A percentile compares a stretch with the other conserved stretches of the same genome.
phyloP scores from a whole-genome alignment of 2,888 invertebrate species.

The Sussaba pulchella region DNA sequence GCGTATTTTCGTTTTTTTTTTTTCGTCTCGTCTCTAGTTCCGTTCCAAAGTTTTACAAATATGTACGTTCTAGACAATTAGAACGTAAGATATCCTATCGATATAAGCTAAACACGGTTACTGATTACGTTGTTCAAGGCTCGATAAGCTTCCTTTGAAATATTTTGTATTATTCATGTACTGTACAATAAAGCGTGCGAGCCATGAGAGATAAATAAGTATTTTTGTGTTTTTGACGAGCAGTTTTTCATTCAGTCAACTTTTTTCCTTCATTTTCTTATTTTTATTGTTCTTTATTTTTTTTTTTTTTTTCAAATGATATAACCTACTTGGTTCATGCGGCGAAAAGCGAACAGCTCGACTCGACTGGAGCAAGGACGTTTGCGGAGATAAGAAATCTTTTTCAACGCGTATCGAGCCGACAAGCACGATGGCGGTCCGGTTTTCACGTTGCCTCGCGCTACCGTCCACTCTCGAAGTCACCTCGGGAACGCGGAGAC shows the following conservation, averaged over 20 bases:
- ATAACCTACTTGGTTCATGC: conserved; percentile 10
- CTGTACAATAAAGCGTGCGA: conserved; percentile 24
- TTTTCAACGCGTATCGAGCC: neutral
- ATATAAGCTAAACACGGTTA: conserved; percentile 30
- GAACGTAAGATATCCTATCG: conserved; percentile 36
- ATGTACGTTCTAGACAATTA: conserved; percentile 59
- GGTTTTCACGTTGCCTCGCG: conserved; percentile 1
- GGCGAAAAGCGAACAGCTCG: conserved; percentile 9
- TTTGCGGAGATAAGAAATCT: conserved; percentile 37
- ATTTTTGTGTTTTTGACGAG: conserved; percentile 44
- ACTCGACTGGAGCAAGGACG: conserved; percentile 37
- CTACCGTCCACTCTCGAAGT: neutral
- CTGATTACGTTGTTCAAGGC: conserved; percentile 13
- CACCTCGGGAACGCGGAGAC: neutral
- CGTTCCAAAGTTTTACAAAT: conserved; percentile 57
- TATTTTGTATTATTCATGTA: conserved; percentile 46
- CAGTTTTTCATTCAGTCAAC: conserved; percentile 4
- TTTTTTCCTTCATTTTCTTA: neutral
- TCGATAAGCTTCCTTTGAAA: conserved; percentile 32
- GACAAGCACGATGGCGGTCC: neutral
- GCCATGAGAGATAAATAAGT: conserved; percentile 17
- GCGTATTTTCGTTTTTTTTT: no score
- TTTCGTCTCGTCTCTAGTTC: conserved; percentile 30
- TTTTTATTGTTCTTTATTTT: no score
- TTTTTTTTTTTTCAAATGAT: no score